A percentile compares a stretch with the other conserved stretches of the same genome.
These are phyloP conservation scores for Strix aluco DNA, from an alignment of 2,113 vertebrate genomes.

Conservation along the genomic window DNA sequence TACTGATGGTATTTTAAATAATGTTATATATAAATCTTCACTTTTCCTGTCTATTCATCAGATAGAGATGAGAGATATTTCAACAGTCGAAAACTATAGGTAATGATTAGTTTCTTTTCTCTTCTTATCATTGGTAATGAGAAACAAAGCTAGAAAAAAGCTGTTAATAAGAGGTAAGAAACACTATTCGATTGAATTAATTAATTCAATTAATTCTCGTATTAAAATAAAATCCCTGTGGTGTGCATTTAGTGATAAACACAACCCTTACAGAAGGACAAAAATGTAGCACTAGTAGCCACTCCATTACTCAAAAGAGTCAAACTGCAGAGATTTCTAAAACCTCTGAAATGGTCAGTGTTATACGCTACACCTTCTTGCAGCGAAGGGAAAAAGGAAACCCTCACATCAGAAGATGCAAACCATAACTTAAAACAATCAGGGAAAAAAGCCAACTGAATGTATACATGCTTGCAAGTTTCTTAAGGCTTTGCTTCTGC, in stretches of 20 bases:
- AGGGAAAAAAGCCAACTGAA: not conserved
- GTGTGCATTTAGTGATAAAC: not conserved
- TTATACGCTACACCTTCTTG: not conserved
- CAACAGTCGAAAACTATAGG: not conserved
- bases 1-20: not conserved
- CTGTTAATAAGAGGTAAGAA: not conserved
- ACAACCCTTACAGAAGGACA: not conserved
- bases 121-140: not conserved
- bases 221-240: not conserved
- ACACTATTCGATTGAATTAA: not conserved
- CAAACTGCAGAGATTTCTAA: not conserved
- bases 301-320: not conserved
- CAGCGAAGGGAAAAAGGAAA: not conserved
- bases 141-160: not conserved
- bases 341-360: not conserved
- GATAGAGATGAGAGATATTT: not conserved
- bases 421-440: not conserved
- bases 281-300: not conserved
- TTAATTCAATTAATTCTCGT: not conserved
- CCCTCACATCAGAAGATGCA: not conserved
- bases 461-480: not conserved
- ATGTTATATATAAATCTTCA: not conserved
- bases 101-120: not conserved
- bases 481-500: not conserved
- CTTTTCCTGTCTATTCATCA: not conserved